Percentiles rank a stretch among this genome's conserved stretches.
Conservation (phyloP, 2,113 vertebrate species). For the Isichthys henryi region DNA sequence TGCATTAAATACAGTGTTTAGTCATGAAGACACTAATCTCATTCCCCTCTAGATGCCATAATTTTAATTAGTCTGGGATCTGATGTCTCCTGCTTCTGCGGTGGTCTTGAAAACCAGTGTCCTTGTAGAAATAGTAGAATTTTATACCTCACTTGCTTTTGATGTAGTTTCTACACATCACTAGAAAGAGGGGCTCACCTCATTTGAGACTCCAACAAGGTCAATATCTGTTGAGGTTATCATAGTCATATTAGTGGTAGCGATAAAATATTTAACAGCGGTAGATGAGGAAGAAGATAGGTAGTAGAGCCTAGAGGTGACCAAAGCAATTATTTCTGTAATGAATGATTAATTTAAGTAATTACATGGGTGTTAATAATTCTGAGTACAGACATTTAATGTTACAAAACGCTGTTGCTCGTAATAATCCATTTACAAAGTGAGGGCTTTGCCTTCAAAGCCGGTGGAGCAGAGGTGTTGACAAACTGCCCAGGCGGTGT, state of each 20-base stretch:
- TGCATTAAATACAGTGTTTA: not conserved
- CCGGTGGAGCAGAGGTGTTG: slow-evolving; percentile 29
- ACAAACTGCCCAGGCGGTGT: slow-evolving; percentile 41
- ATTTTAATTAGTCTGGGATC: not conserved
- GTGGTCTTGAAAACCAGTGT: not conserved
- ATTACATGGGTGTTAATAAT: slow-evolving; percentile 40
- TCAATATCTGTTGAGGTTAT: not conserved
- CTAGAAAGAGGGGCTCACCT: not conserved
- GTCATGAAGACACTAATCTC: not conserved
- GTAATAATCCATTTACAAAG: not conserved
- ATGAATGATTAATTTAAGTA: slow-evolving; percentile 47
- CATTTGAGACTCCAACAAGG: not conserved
- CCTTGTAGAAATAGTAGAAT: not conserved
- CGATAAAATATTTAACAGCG: not conserved
- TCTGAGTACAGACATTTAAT: slow-evolving; percentile 12
- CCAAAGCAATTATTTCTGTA: slow-evolving; percentile 31
- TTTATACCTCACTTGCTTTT: not conserved
- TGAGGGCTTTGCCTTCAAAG: not conserved
- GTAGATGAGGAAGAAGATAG: not conserved
- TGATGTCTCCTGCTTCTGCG: not conserved
- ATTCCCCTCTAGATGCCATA: not conserved
- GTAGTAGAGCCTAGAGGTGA: slow-evolving; percentile 8
- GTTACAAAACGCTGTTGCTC: slow-evolving; percentile 7
- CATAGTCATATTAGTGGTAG: not conserved
- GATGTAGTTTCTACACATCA: not conserved